Evolutionary conservation across 2,797 vertebrate genomes (phyloP).

Genomic region (Macropodus opercularis): DNA sequence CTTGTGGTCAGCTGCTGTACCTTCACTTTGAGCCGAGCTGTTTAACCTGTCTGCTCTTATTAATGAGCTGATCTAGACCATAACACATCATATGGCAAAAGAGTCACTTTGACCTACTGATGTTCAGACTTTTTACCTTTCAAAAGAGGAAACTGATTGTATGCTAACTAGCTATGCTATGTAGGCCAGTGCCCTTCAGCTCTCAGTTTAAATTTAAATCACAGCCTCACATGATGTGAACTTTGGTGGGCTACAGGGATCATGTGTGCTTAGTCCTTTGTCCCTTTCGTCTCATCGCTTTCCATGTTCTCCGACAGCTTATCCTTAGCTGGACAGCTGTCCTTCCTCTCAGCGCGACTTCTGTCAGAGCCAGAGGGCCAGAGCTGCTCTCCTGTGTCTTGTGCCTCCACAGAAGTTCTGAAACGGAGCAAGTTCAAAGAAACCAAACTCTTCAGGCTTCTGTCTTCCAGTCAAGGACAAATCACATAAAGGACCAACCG

Average conservation of each 20-base stretch:
- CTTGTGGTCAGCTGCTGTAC: too few species aligned
- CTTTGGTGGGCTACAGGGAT: constrained; percentile 6
- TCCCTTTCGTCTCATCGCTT: background rate
- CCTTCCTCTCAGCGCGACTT: background rate
- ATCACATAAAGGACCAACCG: too few species aligned
- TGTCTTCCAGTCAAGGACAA: background rate
- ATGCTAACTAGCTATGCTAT: background rate
- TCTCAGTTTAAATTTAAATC: background rate
- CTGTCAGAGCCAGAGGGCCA: background rate
- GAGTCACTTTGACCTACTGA: constrained; percentile 28
- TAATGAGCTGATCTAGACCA: constrained; percentile 37
- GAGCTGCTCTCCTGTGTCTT: background rate
- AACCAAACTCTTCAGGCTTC: background rate
- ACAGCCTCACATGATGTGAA: background rate
- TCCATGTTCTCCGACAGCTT: background rate
- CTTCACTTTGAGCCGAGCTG: background rate
- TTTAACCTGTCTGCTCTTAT: constrained; percentile 24
- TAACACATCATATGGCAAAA: constrained; percentile 30
- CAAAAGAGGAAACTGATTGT: background rate
- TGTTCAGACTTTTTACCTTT: background rate
- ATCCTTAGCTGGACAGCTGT: background rate
- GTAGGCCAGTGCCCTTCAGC: background rate
- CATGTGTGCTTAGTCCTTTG: background rate
- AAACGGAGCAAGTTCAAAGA: background rate
- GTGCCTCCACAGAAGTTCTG: background rate